Evolutionary conservation across 2,113 vertebrate species (phyloP).

Genomic region (Amblyopsis rosae): DNA sequence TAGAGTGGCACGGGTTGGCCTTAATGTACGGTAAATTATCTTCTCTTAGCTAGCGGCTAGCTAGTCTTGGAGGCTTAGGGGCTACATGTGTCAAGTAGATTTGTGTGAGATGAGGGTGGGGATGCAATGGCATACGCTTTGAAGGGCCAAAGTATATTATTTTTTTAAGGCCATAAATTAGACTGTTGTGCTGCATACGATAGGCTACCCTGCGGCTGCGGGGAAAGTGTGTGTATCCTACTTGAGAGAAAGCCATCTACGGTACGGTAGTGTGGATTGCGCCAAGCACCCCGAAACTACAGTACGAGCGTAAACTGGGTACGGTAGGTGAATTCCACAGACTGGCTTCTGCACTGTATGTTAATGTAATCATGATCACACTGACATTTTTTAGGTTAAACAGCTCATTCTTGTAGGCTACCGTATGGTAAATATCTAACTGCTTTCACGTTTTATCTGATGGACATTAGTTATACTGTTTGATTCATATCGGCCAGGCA

Average conservation of each 20-base stretch:
- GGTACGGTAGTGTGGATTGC: background rate
- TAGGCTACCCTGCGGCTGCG: conserved; percentile 14
- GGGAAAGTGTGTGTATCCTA: conserved; percentile 1
- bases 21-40: conserved; percentile 6
- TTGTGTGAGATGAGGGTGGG: background rate
- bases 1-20: background rate
- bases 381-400: too few species aligned
- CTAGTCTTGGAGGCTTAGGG: background rate
- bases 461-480: too few species aligned
- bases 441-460: too few species aligned
- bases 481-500: too few species aligned
- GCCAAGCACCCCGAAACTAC: background rate
- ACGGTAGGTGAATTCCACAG: conserved; percentile 41
- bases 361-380: too few species aligned
- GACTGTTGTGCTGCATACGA: conserved; percentile 4
- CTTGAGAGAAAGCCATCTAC: background rate
- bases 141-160: conserved; percentile 1
- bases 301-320: conserved; percentile 31
- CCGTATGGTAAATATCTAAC: too few species aligned
- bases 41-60: background rate
- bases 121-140: conserved; percentile 23
- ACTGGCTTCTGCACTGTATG: background rate
- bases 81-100: background rate
- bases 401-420: too few species aligned
- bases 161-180: conserved; percentile 40